Conservation (phyloP, 2,797 vertebrate species). For the Leontocebus nigricollis region DNA sequence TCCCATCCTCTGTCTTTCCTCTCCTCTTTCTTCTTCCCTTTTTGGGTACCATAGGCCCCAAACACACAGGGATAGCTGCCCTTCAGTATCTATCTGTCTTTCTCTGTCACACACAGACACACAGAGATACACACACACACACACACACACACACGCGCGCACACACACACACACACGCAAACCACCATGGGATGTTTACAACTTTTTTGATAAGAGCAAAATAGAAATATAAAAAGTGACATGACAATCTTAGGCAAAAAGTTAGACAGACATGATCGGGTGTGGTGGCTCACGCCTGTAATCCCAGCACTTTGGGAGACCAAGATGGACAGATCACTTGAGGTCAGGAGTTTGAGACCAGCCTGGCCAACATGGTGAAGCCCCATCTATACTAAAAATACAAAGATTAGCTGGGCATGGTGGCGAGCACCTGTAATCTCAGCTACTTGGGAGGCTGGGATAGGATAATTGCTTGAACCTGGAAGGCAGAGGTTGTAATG, state of each 20-base stretch:
- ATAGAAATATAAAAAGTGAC: background rate
- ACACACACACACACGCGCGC: background rate
- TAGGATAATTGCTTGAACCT: no score
- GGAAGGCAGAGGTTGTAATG: no score
- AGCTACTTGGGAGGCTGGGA: no score
- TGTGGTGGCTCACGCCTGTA: background rate
- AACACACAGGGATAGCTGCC: background rate
- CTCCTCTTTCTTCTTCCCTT: background rate
- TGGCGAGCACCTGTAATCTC: no score
- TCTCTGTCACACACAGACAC: background rate
- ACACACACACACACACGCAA: background rate
- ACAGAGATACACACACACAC: background rate
- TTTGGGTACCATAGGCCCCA: background rate
- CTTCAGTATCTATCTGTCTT: background rate
- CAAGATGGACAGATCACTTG: no score
- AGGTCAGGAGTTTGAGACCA: no score
- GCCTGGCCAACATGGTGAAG: no score
- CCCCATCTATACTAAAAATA: no score
- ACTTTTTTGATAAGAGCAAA: slow-evolving; percentile 37
- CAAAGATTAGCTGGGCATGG: no score
- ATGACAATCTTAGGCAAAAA: background rate
- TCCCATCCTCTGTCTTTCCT: background rate
- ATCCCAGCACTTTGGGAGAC: background rate
- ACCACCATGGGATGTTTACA: background rate
- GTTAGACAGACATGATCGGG: background rate